Conservation (phyloP, 2,113 vertebrate species). For the Antidorcas marsupialis region DNA sequence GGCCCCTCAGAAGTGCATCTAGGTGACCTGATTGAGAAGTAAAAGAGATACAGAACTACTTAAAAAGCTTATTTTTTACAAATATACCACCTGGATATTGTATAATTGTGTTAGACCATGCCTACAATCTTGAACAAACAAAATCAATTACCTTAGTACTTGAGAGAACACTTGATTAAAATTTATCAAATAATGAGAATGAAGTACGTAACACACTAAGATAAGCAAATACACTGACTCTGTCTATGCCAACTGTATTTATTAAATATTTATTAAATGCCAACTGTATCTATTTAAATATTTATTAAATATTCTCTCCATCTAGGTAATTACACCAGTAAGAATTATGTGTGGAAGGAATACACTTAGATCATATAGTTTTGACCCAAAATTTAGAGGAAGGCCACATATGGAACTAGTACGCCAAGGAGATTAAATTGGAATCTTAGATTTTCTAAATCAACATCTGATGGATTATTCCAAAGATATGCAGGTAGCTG, state of each 20-base stretch:
- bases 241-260: background rate
- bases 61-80: background rate
- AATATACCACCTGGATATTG: background rate
- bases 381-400: background rate
- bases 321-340: background rate
- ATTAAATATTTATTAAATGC: background rate
- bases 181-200: slow-evolving; percentile 22
- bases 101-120: background rate
- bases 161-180: slow-evolving; percentile 3
- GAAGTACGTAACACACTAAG: background rate
- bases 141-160: background rate
- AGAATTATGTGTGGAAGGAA: background rate
- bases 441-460: background rate
- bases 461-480: background rate
- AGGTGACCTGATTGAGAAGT: slow-evolving; percentile 86
- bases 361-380: background rate
- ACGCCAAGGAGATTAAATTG: background rate
- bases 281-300: background rate
- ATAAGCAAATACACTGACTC: background rate
- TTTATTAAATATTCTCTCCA: background rate
- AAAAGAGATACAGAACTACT: background rate
- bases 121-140: slow-evolving; percentile 7
- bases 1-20: slow-evolving; percentile 91
- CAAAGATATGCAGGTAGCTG: background rate
- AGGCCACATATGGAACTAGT: background rate